phyloP scores from a whole-genome alignment of 2,888 invertebrate genomes.

The Uloborus plumipes region DNA sequence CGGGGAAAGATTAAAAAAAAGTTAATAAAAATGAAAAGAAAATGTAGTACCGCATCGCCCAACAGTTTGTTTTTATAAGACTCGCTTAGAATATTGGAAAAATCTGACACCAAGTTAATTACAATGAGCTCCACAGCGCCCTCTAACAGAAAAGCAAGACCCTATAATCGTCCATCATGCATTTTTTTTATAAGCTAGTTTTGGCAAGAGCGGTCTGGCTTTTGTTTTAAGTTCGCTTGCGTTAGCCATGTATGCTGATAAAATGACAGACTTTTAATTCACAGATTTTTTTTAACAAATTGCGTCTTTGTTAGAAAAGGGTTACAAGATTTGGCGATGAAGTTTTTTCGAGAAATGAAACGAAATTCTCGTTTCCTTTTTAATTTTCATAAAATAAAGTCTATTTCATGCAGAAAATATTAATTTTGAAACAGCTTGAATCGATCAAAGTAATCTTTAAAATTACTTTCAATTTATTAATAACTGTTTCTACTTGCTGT shows the following conservation, averaged over 20 bases:
- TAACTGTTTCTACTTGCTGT: no score
- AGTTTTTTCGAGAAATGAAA: neutral
- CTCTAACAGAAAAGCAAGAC: slow-evolving; percentile 43
- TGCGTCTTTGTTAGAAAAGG: slow-evolving; percentile 44
- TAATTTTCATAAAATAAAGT: no score
- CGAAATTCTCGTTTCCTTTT: no score
- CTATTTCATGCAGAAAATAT: no score
- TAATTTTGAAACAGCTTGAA: no score
- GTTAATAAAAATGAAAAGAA: slow-evolving; percentile 32
- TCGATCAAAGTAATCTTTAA: no score
- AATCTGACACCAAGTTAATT: slow-evolving; percentile 62
- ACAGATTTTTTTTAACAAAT: slow-evolving; percentile 8
- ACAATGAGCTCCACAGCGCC: slow-evolving; percentile 53
- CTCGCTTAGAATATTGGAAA: slow-evolving; percentile 42
- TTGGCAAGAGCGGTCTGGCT: slow-evolving; percentile 35
- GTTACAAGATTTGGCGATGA: slow-evolving; percentile 40
- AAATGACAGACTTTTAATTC: slow-evolving; percentile 40
- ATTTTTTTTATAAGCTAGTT: slow-evolving; percentile 23
- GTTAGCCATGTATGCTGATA: slow-evolving; percentile 26
- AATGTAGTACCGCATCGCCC: slow-evolving; percentile 1
- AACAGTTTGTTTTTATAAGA: slow-evolving; percentile 57
- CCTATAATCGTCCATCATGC: slow-evolving; percentile 56
- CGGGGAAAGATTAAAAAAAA: slow-evolving; percentile 27
- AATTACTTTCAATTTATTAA: no score
- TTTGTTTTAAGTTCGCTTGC: slow-evolving; percentile 56